Evolutionary conservation across 2,113 vertebrate species (phyloP).

Genomic region (Myxocyprinus asiaticus): DNA sequence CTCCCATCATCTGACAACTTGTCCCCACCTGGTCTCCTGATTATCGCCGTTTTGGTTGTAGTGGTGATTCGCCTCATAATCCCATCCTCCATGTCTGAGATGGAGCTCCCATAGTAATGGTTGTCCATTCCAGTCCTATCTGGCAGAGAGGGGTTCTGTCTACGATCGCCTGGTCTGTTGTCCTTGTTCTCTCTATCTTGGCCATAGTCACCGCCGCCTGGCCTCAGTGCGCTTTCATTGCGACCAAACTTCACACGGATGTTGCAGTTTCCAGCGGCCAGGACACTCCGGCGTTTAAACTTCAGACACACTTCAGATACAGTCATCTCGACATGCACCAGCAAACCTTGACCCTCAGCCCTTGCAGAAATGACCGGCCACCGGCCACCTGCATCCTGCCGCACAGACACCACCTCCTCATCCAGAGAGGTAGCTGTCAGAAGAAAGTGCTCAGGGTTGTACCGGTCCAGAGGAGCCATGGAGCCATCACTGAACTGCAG

Average conservation of each 20-base stretch:
- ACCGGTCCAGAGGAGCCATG: constrained; percentile 88
- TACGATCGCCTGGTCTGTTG: constrained; percentile 79
- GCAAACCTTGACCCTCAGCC: constrained; percentile 86
- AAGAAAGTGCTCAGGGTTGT: constrained; percentile 83
- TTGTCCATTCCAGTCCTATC: constrained; percentile 78
- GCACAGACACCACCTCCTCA: constrained; percentile 78
- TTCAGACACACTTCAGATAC: constrained; percentile 92
- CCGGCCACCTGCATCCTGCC: constrained; percentile 68
- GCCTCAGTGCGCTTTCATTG: constrained; percentile 67
- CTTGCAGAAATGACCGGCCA: constrained; percentile 85
- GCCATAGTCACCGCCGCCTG: constrained; percentile 63
- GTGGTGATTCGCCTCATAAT: constrained; percentile 71
- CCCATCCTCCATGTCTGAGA: constrained; percentile 78
- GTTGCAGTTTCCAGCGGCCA: constrained; percentile 83
- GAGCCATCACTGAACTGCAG: constrained; percentile 96
- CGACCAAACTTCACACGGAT: constrained; percentile 87
- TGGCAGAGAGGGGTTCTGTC: constrained; percentile 73
- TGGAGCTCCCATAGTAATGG: constrained; percentile 56
- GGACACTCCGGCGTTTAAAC: constrained; percentile 87
- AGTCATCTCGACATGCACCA: constrained; percentile 89
- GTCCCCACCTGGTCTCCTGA: constrained; percentile 72
- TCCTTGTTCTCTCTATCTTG: constrained; percentile 77
- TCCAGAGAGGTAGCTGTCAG: constrained; percentile 87
- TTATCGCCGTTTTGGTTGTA: constrained; percentile 77
- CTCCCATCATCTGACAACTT: constrained; percentile 73